These are phyloP conservation scores for Metopolophium dirhodum DNA, from an alignment of 1,140 invertebrate genomes.

Conservation along the genomic window DNA sequence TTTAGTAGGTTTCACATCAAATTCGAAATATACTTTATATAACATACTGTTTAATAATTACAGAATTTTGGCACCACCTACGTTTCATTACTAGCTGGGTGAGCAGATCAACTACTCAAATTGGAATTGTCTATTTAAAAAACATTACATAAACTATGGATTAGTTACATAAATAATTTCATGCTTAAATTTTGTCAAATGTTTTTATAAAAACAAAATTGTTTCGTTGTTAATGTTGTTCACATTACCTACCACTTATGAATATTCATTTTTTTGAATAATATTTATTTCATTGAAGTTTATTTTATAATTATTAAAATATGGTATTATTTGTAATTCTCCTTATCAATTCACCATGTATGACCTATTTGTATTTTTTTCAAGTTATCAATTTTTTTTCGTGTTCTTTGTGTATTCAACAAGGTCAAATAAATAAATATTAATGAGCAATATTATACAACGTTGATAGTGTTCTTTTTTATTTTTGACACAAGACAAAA, in stretches of 20 bases:
- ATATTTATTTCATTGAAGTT: background rate
- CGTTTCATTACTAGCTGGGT: background rate
- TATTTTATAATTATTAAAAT: conserved; percentile 4
- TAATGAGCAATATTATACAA: background rate
- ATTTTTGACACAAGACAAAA: conserved; percentile 30
- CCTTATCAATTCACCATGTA: background rate
- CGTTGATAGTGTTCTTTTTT: conserved; percentile 2
- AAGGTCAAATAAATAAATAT: background rate
- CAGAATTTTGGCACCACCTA: background rate
- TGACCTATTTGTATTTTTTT: background rate
- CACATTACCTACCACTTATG: background rate
- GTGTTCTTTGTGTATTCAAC: background rate
- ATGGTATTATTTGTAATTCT: background rate
- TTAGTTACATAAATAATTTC: background rate
- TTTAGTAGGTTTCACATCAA: no score
- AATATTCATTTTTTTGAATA: background rate
- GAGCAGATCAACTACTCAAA: background rate
- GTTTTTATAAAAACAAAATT: background rate
- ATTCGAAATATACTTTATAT: no score
- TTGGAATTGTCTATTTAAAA: background rate
- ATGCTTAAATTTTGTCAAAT: background rate
- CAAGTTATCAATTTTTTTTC: background rate
- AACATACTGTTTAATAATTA: no score
- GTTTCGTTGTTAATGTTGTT: background rate
- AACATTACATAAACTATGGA: background rate